phyloP scores from a whole-genome alignment of 53 echinoderm and acorn worm species.

The Paracentrotus lividus region DNA sequence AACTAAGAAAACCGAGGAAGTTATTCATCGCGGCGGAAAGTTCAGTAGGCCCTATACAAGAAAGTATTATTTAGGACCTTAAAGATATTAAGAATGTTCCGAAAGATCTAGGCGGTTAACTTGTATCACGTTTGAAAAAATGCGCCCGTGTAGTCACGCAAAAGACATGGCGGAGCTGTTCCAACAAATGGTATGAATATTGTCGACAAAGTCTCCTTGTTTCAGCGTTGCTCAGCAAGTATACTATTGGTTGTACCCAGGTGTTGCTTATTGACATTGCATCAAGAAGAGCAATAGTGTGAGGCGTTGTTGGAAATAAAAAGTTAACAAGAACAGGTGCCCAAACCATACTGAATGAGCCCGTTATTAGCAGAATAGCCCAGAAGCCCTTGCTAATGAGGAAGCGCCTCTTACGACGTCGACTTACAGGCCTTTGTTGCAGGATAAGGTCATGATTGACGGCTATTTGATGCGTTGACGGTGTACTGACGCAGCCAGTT shows the following conservation, averaged over 20 bases:
- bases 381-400: background rate
- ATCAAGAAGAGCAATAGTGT: background rate
- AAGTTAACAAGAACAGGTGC: background rate
- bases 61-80: too few species aligned
- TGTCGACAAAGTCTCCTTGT: background rate
- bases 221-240: background rate
- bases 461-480: background rate
- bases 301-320: background rate
- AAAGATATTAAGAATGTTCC: too few species aligned
- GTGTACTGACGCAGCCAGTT: background rate
- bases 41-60: too few species aligned
- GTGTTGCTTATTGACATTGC: background rate
- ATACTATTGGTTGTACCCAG: background rate
- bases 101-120: too few species aligned
- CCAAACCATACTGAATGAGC: slow-evolving; percentile 2
- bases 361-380: background rate
- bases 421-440: too few species aligned
- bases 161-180: background rate
- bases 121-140: background rate
- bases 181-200: background rate
- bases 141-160: background rate
- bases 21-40: too few species aligned
- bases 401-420: background rate
- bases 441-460: background rate
- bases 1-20: too few species aligned